These are phyloP conservation scores for Caranx ignobilis DNA, from an alignment of 2,113 vertebrate species.

Conservation along the genomic window DNA sequence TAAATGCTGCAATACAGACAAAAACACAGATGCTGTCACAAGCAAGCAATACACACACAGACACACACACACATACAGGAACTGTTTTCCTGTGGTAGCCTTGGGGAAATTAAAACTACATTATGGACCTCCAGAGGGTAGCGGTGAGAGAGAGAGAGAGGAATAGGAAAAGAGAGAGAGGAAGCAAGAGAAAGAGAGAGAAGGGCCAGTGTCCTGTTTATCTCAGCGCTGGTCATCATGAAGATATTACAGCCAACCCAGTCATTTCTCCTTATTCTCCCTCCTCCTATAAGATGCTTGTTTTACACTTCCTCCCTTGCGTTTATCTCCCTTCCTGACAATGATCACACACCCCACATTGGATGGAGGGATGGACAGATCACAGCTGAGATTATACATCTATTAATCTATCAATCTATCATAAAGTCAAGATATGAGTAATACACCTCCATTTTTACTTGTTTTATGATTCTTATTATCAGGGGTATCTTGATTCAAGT, in stretches of 20 bases:
- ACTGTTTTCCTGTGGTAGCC: conserved; percentile 86
- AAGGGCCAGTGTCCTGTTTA: conserved; percentile 72
- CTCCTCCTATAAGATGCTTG: not conserved
- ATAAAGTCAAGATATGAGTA: too few relatives aligned
- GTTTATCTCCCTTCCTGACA: not conserved
- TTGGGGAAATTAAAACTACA: conserved; percentile 89
- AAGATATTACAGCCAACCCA: conserved; percentile 29
- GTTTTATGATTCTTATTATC: too few relatives aligned
- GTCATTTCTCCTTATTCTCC: not conserved
- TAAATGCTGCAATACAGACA: conserved; percentile 67
- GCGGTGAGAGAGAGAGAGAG: conserved; percentile 73
- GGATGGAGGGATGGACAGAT: too few relatives aligned
- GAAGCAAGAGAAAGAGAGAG: conserved; percentile 40
- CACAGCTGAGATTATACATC: too few relatives aligned
- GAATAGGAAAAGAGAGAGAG: conserved; percentile 65
- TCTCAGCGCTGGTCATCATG: conserved; percentile 50
- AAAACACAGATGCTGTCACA: conserved; percentile 70
- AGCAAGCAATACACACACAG: conserved; percentile 75
- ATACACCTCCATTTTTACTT: too few relatives aligned
- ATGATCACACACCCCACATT: not conserved
- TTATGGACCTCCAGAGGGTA: conserved; percentile 86
- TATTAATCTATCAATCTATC: not conserved
- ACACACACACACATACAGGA: conserved; percentile 72
- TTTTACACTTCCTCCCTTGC: not conserved
- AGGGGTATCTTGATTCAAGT: too few relatives aligned